Evolutionary conservation across 2,888 invertebrate species (phyloP).

Genomic region (Ochropleura plecta): DNA sequence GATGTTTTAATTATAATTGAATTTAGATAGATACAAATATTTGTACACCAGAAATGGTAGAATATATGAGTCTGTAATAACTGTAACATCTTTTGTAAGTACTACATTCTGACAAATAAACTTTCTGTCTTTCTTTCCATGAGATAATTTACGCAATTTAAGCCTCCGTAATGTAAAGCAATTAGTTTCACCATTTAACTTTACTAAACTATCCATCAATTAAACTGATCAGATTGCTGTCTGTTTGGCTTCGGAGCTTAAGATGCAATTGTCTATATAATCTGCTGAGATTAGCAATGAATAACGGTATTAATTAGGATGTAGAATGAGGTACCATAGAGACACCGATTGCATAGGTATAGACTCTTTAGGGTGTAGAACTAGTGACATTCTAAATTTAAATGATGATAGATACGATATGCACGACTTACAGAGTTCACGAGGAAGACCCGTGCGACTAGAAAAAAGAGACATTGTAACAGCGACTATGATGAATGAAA

Average conservation of each 20-base stretch:
- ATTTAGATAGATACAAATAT: no score
- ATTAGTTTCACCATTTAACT: background rate
- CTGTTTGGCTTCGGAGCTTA: conserved; percentile 27
- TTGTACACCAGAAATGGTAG: no score
- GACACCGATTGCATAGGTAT: background rate
- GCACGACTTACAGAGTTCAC: background rate
- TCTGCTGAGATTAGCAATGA: conserved; percentile 27
- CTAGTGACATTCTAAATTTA: background rate
- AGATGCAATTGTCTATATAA: conserved; percentile 18
- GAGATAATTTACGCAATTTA: background rate
- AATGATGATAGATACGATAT: no score
- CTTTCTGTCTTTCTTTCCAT: no score
- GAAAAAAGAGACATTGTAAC: background rate
- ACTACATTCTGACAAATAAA: no score
- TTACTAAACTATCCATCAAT: conserved; percentile 27
- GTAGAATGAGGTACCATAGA: background rate
- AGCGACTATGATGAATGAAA: background rate
- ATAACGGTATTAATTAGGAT: conserved; percentile 30
- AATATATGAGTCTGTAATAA: no score
- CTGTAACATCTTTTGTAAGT: no score
- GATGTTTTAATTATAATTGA: no score
- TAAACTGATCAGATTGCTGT: conserved; percentile 21
- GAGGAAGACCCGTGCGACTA: background rate
- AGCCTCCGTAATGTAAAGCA: background rate
- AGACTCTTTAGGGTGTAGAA: background rate